Conservation (phyloP, 2,888 invertebrate genomes). For the Meteorus colon region DNA sequence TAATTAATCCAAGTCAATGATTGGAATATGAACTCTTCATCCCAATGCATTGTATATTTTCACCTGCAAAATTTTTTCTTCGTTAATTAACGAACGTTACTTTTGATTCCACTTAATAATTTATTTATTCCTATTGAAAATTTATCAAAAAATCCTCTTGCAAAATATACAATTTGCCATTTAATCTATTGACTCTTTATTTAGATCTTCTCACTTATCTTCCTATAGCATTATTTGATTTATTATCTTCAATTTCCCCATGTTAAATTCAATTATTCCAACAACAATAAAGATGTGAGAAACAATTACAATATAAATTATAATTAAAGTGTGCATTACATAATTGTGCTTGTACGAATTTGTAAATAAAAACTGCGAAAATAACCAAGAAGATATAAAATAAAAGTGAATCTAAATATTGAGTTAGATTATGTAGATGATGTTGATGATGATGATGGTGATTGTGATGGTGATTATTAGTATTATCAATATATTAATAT, state of each 20-base stretch:
- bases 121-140: neutral
- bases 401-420: constrained; percentile 22
- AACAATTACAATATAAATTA: neutral
- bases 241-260: too few relatives aligned
- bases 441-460: too few relatives aligned
- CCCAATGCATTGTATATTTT: neutral
- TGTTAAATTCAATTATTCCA: neutral
- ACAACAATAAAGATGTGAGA: neutral
- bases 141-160: neutral
- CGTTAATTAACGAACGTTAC: neutral
- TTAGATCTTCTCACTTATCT: neutral
- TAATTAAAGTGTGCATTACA: neutral
- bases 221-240: neutral
- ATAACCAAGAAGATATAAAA: constrained; percentile 13
- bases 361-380: constrained; percentile 17
- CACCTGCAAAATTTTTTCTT: neutral
- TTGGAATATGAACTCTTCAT: neutral
- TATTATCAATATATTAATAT: constrained; percentile 12
- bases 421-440: constrained; percentile 20
- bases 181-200: too few relatives aligned
- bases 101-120: neutral
- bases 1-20: neutral
- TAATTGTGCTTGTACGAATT: neutral
- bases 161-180: neutral
- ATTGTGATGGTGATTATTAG: too few relatives aligned